Percentiles rank a stretch among this genome's conserved stretches.
Conservation (phyloP, 2,113 vertebrate species). For the Ammospiza caudacuta region DNA sequence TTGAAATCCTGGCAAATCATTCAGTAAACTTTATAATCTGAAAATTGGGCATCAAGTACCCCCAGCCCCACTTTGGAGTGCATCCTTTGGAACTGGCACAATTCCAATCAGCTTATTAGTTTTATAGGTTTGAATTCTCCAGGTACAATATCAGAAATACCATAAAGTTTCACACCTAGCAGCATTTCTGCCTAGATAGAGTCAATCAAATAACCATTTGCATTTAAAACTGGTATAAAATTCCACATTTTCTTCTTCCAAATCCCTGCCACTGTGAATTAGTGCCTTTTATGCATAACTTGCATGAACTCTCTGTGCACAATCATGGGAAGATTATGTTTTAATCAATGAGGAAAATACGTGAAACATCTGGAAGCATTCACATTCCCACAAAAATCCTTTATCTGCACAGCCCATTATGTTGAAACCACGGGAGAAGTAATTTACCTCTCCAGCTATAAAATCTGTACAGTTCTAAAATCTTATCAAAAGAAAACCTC, state of each 20-base stretch:
- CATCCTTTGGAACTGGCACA: background rate
- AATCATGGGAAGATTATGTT: background rate
- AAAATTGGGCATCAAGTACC: background rate
- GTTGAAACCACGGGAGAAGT: background rate
- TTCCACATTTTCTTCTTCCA: background rate
- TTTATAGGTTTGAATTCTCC: slow-evolving; percentile 22
- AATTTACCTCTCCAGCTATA: slow-evolving; percentile 28
- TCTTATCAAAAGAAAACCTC: slow-evolving; percentile 7
- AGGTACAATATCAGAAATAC: background rate
- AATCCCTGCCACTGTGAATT: background rate
- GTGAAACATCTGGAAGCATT: slow-evolving; percentile 2
- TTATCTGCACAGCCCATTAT: background rate
- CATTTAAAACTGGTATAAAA: background rate
- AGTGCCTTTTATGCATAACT: background rate
- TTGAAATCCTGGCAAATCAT: background rate
- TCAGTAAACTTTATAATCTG: background rate
- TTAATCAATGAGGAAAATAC: slow-evolving; percentile 8
- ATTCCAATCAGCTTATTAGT: background rate
- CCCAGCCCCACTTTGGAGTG: background rate
- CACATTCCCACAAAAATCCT: background rate
- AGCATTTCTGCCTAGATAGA: background rate
- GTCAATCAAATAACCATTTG: slow-evolving; percentile 3
- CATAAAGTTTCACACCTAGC: slow-evolving; percentile 3
- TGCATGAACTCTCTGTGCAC: background rate
- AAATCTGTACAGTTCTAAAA: background rate